Evolutionary conservation across 2,888 invertebrate species (phyloP).

Genomic region (Oligia fasciuncula): DNA sequence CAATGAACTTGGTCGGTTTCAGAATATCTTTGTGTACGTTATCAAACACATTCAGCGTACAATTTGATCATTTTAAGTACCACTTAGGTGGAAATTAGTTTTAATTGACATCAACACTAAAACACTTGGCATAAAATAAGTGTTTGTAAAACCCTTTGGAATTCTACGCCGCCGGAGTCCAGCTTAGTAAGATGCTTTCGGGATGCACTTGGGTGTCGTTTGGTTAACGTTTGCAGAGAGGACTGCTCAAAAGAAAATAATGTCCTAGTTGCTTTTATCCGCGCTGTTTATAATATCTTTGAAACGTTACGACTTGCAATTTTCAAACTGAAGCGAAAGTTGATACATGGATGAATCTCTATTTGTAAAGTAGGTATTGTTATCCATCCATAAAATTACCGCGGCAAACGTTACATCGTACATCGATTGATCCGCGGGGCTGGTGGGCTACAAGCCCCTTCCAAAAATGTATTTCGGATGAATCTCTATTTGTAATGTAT

Average conservation of each 20-base stretch:
- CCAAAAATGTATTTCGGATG: neutral
- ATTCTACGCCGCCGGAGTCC: conserved; percentile 17
- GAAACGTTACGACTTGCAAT: neutral
- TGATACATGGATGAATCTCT: neutral
- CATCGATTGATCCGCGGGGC: neutral
- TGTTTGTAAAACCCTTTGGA: conserved; percentile 44
- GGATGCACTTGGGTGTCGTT: conserved; percentile 37
- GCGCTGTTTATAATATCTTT: neutral
- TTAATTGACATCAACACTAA: conserved; percentile 47
- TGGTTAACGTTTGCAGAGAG: conserved; percentile 21
- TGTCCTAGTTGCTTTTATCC: conserved; percentile 10
- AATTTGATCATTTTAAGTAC: conserved; percentile 35
- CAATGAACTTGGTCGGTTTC: conserved; percentile 37
- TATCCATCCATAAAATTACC: neutral
- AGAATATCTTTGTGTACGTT: conserved; percentile 32
- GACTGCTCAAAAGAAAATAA: conserved; percentile 11
- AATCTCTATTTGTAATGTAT: neutral
- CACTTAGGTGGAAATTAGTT: conserved; percentile 36
- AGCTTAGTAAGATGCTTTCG: conserved; percentile 39
- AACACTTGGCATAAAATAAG: conserved; percentile 39
- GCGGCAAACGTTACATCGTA: neutral
- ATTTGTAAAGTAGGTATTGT: neutral
- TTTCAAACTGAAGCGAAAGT: neutral
- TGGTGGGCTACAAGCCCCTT: too few species aligned
- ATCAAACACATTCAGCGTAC: conserved; percentile 46